phyloP scores from a whole-genome alignment of 2,888 invertebrate genomes.

The Chymomyza amoena region DNA sequence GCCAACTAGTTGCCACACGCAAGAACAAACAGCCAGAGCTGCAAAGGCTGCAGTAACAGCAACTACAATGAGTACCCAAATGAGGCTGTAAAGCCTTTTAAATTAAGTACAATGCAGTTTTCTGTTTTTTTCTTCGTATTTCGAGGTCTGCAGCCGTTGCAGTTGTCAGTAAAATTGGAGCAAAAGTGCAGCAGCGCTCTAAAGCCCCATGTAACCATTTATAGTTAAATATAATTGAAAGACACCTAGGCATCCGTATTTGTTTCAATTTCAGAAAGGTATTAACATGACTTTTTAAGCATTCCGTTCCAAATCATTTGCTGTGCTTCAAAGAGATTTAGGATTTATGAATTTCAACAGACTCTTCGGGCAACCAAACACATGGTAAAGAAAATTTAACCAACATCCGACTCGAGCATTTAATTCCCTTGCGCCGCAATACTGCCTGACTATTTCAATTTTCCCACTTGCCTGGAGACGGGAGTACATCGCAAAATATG shows the following conservation, averaged over 20 bases:
- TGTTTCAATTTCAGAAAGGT: background rate
- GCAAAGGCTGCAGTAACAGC: constrained; percentile 7
- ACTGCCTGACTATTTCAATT: constrained; percentile 42
- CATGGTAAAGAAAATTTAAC: constrained; percentile 59
- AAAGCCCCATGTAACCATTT: background rate
- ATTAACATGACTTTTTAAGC: background rate
- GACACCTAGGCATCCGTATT: background rate
- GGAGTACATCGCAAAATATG: constrained; percentile 3
- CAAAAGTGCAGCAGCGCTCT: constrained; percentile 8
- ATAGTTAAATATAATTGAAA: background rate
- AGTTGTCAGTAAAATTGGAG: background rate
- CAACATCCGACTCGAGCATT: constrained; percentile 70
- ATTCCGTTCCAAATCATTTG: background rate
- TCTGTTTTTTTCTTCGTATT: constrained; percentile 40
- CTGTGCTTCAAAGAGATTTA: background rate
- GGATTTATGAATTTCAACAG: constrained; percentile 26
- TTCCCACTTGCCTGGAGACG: constrained; percentile 11
- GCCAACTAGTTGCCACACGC: constrained; percentile 52
- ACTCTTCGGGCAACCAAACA: constrained; percentile 23
- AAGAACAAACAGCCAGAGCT: constrained; percentile 19
- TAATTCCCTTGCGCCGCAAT: constrained; percentile 64
- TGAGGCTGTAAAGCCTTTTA: constrained; percentile 38
- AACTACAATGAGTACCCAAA: constrained; percentile 9
- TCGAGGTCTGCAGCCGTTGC: constrained; percentile 13
- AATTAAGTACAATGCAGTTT: constrained; percentile 43